Evolutionary conservation across 2,113 vertebrate species (phyloP).

Genomic region (Gambusia holbrooki): DNA sequence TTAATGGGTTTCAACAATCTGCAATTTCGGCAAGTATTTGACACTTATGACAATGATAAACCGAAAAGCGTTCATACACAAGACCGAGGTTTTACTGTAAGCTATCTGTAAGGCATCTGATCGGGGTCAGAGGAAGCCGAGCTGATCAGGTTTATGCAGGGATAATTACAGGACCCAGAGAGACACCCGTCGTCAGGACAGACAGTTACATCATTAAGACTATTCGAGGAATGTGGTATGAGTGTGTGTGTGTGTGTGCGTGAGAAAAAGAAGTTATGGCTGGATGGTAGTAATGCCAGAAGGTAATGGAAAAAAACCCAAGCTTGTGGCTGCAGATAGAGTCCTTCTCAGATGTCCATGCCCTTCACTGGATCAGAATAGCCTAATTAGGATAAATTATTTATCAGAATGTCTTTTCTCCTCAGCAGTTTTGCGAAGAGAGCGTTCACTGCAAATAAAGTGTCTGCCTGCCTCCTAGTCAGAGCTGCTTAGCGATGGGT

Average conservation of each 20-base stretch:
- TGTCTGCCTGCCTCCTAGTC: conserved; percentile 8
- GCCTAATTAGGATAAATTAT: conserved; percentile 69
- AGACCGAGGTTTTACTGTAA: conserved; percentile 24
- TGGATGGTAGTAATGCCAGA: conserved; percentile 45
- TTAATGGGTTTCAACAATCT: conserved; percentile 44
- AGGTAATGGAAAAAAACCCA: conserved; percentile 58
- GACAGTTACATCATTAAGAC: conserved; percentile 48
- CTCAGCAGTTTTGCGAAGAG: conserved; percentile 28
- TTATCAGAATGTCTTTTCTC: conserved; percentile 54
- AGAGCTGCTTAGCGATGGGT: background rate
- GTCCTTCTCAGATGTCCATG: conserved; percentile 58
- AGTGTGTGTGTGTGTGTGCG: background rate
- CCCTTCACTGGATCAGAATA: conserved; percentile 46
- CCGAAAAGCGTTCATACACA: conserved; percentile 33
- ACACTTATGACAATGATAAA: conserved; percentile 49
- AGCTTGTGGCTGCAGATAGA: conserved; percentile 35
- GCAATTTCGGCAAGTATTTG: conserved; percentile 71
- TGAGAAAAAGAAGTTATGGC: conserved; percentile 26
- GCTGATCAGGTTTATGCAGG: conserved; percentile 51
- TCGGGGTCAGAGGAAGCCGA: conserved; percentile 35
- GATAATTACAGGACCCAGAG: conserved; percentile 61
- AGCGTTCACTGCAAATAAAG: conserved; percentile 3
- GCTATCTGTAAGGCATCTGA: conserved; percentile 47
- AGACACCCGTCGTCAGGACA: conserved; percentile 42
- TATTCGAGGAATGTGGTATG: conserved; percentile 15